Evolutionary conservation across 2,797 vertebrate genomes (phyloP).

Genomic region (Bradypus variegatus): DNA sequence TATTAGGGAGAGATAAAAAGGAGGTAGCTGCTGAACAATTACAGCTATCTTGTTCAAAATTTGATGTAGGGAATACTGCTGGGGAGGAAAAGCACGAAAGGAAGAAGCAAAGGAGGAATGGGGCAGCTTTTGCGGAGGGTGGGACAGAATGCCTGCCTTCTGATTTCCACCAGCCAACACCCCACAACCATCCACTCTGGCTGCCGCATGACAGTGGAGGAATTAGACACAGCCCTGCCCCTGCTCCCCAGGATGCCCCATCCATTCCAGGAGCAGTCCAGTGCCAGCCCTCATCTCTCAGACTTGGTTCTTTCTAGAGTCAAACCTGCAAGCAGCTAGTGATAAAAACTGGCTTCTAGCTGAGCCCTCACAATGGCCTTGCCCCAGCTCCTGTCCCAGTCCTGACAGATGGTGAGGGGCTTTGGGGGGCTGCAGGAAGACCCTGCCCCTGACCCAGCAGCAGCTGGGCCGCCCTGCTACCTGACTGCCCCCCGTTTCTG

Average conservation of each 20-base stretch:
- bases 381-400: background rate
- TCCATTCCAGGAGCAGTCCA: background rate
- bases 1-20: background rate
- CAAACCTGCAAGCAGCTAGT: background rate
- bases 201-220: accelerated
- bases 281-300: background rate
- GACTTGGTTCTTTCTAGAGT: background rate
- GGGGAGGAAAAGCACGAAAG: background rate
- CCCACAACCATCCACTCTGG: too few relatives aligned
- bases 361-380: background rate
- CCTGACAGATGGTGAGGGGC: background rate
- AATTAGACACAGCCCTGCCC: background rate
- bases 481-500: background rate
- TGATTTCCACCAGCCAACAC: background rate
- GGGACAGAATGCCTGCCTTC: background rate
- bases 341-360: background rate
- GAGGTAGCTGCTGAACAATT: background rate
- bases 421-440: background rate
- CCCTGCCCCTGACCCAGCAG: background rate
- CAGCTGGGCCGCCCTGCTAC: background rate
- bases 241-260: background rate
- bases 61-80: background rate
- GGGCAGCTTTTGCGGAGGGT: background rate
- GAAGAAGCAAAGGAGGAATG: background rate
- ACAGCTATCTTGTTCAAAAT: background rate